Evolutionary conservation across 2,888 invertebrate genomes (phyloP).

Genomic region (Cheilosia impressa): DNA sequence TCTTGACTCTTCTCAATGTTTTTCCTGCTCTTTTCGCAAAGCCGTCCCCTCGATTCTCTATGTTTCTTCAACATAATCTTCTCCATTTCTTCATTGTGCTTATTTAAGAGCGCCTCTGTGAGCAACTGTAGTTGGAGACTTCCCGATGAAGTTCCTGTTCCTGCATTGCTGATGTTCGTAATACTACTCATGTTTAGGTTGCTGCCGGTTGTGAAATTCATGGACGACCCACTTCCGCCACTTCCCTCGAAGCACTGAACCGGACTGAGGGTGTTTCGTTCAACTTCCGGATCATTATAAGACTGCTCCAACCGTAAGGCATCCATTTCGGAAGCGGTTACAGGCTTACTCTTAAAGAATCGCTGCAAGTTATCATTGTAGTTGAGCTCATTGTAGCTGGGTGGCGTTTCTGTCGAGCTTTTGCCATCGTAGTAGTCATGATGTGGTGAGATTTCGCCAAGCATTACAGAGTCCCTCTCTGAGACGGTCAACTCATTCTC

Average conservation of each 20-base stretch:
- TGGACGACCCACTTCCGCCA: constrained; percentile 86
- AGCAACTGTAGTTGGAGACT: constrained; percentile 85
- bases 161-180: constrained; percentile 84
- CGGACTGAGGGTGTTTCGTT: constrained; percentile 79
- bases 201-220: constrained; percentile 86
- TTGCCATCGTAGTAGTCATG: constrained; percentile 92
- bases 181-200: constrained; percentile 85
- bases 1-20: constrained; percentile 80
- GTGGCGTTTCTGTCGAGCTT: constrained; percentile 90
- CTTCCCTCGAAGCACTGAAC: constrained; percentile 84
- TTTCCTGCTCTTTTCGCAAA: constrained; percentile 83
- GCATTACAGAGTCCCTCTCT: constrained; percentile 92
- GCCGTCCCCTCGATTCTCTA: constrained; percentile 86
- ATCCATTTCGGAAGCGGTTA: constrained; percentile 85
- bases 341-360: constrained; percentile 88
- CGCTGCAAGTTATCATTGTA: constrained; percentile 92
- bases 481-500: constrained; percentile 85
- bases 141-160: constrained; percentile 82
- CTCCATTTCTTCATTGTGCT: constrained; percentile 93
- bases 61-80: constrained; percentile 90
- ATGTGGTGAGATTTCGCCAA: constrained; percentile 93
- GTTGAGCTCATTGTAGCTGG: constrained; percentile 93
- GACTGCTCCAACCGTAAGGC: constrained; percentile 83
- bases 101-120: constrained; percentile 87
- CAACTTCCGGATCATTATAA: constrained; percentile 82